Evolutionary conservation across 1,140 invertebrate genomes (phyloP).

Genomic region (Eumaeus atala): DNA sequence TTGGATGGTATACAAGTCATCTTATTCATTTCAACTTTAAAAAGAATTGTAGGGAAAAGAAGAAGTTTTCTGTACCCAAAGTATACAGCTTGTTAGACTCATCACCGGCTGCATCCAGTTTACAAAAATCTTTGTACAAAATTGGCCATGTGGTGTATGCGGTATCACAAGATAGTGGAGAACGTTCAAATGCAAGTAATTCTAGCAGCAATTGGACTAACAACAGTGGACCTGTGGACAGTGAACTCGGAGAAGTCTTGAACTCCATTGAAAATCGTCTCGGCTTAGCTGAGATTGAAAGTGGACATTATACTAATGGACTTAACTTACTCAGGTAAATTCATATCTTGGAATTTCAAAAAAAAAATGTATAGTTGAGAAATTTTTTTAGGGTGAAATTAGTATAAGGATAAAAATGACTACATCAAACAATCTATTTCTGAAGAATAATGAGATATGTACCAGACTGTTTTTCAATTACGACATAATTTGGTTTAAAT

Average conservation of each 20-base stretch:
- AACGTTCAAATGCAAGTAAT: slow-evolving; percentile 28
- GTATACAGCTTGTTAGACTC: slow-evolving; percentile 20
- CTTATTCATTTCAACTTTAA: slow-evolving; percentile 57
- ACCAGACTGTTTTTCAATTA: too few species aligned
- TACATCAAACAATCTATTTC: too few species aligned
- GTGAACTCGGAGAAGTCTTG: slow-evolving; percentile 58
- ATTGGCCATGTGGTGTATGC: slow-evolving; percentile 42
- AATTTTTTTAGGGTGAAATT: too few species aligned
- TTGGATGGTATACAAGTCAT: slow-evolving; percentile 71
- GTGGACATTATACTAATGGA: slow-evolving; percentile 63
- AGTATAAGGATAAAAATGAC: too few species aligned
- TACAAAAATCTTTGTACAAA: slow-evolving; percentile 11
- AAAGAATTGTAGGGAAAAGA: slow-evolving; percentile 27
- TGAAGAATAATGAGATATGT: too few species aligned
- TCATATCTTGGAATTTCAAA: not conserved
- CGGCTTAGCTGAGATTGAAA: slow-evolving; percentile 64
- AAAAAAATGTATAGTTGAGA: not conserved
- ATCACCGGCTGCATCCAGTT: slow-evolving; percentile 13
- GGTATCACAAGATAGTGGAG: slow-evolving; percentile 53
- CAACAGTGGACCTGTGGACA: slow-evolving; percentile 32
- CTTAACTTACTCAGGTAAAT: slow-evolving; percentile 63
- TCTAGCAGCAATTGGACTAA: slow-evolving; percentile 25
- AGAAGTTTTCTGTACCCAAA: slow-evolving; percentile 24
- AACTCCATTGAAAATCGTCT: slow-evolving; percentile 70
- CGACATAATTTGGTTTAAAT: too few species aligned